A percentile compares a stretch with the other conserved stretches of the same genome.
These are phyloP conservation scores for Vanessa tameamea DNA, from an alignment of 1,140 invertebrate genomes.

Conservation along the genomic window DNA sequence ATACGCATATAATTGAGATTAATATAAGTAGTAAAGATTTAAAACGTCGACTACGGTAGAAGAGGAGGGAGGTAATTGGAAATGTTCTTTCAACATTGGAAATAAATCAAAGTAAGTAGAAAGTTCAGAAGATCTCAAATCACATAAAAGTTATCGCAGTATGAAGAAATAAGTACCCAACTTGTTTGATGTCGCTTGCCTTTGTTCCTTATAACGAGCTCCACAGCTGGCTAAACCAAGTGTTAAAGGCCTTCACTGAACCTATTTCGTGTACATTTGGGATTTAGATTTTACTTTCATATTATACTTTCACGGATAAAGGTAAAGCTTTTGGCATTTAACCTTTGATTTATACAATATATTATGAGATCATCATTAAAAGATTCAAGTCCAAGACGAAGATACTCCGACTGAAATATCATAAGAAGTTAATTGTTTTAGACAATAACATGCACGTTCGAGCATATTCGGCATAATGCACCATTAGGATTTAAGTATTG, in stretches of 20 bases:
- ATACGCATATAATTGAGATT: too few relatives aligned
- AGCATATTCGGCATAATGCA: too few relatives aligned
- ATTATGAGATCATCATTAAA: background rate
- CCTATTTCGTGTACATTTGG: slow-evolving; percentile 34
- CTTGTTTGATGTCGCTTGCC: slow-evolving; percentile 58
- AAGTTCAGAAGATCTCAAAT: slow-evolving; percentile 39
- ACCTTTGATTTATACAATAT: background rate
- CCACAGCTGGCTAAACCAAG: slow-evolving; percentile 48
- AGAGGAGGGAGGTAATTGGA: slow-evolving; percentile 13
- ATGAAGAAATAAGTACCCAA: slow-evolving; percentile 53
- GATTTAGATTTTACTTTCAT: slow-evolving; percentile 16
- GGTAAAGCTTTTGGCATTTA: background rate
- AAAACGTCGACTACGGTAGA: background rate
- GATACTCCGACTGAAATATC: too few relatives aligned
- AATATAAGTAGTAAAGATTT: background rate
- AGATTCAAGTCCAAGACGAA: too few relatives aligned
- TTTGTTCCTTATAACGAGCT: slow-evolving; percentile 63
- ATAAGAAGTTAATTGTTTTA: too few relatives aligned
- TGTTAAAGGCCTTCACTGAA: slow-evolving; percentile 45
- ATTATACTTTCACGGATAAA: background rate
- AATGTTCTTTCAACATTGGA: slow-evolving; percentile 22
- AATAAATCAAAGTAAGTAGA: slow-evolving; percentile 28
- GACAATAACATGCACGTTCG: too few relatives aligned
- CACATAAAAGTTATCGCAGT: slow-evolving; percentile 56
- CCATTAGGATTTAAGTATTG: too few relatives aligned